Base-by-base conservation (phyloP, 2,113 vertebrate species). In the Psophia crepitans region DNA sequence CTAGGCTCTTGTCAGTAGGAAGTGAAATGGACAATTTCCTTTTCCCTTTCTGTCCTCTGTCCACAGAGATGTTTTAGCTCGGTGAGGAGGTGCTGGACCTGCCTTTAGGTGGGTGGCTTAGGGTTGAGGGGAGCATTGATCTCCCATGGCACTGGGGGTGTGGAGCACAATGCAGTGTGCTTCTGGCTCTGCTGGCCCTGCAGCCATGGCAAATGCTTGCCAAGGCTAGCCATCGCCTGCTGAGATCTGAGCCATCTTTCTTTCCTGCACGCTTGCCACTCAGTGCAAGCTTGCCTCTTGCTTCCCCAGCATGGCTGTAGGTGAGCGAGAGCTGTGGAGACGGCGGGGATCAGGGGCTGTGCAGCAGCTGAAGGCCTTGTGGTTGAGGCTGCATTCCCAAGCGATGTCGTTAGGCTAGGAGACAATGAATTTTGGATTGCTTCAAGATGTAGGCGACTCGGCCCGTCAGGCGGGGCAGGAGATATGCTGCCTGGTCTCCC, bases 341-440 rank as follows among this genome's bases (percentile, higher is more conserved):
- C 64, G 35, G 57, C 84, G 30, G 76, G 74, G 84, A 23, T 51
- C 17, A 2, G 69, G 61, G 68, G 87, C 79, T 88, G 88, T 9
- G 79, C 85, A 41, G 90, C 95, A 86, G 51, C 95, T 85, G 84
- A 73, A 69, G 77, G 44, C 89, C 39, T 90, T 89, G 94, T 79
- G 95, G 97, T 69, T 37, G 81, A 60, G 87, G 81, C 88, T 5
- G 87, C 96, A 84, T 97, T 97, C 97, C 96, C 86, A 37, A 84
- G 91, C 2, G 39, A 75, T 96, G 95, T 94, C n/a, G 81, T 93
- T 84, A 93, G 94, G 86, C 75, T 68, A 41, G 76, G 88, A 96
- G 88, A 94, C 86, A 75, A 10, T 61, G 83, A 83, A 63, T 91
- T 83, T 87, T 1, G 11, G 89, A 95, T 97, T 91, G 88, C 83